Percentiles rank a stretch among this genome's conserved stretches.
Conservation (phyloP, 2,113 vertebrate species). For the Baryphthengus martii region DNA sequence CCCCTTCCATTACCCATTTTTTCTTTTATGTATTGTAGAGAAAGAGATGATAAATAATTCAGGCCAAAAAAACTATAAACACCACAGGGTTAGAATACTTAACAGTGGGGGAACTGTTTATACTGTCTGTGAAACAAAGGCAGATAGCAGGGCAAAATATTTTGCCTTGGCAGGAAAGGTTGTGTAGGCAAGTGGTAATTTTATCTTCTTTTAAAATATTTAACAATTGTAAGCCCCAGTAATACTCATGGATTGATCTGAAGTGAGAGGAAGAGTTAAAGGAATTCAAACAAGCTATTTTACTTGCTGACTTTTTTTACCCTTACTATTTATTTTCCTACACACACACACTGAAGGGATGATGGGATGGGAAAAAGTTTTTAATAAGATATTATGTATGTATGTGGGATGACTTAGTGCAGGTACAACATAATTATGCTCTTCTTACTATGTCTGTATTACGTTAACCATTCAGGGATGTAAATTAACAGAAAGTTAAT, state of each 20-base stretch:
- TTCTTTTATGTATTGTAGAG: background rate
- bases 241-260: background rate
- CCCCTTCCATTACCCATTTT: background rate
- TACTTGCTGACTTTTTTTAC: background rate
- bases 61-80: background rate
- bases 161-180: background rate
- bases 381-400: background rate
- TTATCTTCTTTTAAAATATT: background rate
- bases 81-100: constrained; percentile 2
- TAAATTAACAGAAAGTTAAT: background rate
- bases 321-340: background rate
- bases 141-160: background rate
- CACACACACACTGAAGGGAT: background rate
- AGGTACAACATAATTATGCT: background rate
- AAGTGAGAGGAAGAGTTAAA: background rate
- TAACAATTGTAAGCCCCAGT: background rate
- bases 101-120: background rate
- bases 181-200: background rate
- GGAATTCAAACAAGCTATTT: background rate
- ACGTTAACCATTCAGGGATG: background rate
- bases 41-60: constrained; percentile 31
- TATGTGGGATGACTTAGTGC: background rate
- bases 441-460: background rate
- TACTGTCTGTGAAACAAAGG: constrained; percentile 20
- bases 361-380: background rate